Base-by-base conservation (phyloP, 2,113 vertebrate species). In the Mugil cephalus region DNA sequence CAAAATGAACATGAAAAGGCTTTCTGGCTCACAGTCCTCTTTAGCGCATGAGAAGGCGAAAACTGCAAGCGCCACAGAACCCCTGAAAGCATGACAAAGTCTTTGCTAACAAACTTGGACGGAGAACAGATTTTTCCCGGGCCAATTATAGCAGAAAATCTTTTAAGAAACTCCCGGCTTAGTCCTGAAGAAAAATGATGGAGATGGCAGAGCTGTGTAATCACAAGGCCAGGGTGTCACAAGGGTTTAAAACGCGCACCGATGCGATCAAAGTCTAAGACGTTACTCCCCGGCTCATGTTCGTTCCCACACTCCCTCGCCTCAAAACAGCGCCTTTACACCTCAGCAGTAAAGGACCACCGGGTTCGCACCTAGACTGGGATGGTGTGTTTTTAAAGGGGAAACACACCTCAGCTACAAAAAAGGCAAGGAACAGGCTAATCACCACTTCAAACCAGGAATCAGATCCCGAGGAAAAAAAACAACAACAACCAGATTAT, bases 141-240 rank as follows among this genome's bases (percentile, higher is more conserved):
- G 75, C 90, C 90, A 93, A 93, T 93, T 93, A 93, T 69, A 77
- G 82, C 60, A 67, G 74, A 80, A 93, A 88, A 88, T 86, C 83
- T 88, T 87, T 86, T 70, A 69, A 73, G 69, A 82, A 80, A 83
- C 69, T 74, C 62, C 45, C 24, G 82, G 84, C 87, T 85, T 62
- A 77, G 83, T 59, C 77, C 60, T 65, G 86, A 76, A 85, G 63
- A 84, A 83, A 88, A 84, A 88, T 55, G 67, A 78, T 72, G 69
- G 77, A 77, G 76, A 74, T 61, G 47, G 63, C 72, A 66, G 66
- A 85, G 83, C 83, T 85, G 48, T 82, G 80, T 67, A 89, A 93
- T 91, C 88, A 93, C 87, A 87, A 92, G 81, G 63, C 84, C 59
- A 42, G 62, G 10, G 55, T 82, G 90, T 91, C 86, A 87, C 63